Base-by-base conservation (phyloP, 2,888 invertebrate genomes). In the Keiferia lycopersicella region DNA sequence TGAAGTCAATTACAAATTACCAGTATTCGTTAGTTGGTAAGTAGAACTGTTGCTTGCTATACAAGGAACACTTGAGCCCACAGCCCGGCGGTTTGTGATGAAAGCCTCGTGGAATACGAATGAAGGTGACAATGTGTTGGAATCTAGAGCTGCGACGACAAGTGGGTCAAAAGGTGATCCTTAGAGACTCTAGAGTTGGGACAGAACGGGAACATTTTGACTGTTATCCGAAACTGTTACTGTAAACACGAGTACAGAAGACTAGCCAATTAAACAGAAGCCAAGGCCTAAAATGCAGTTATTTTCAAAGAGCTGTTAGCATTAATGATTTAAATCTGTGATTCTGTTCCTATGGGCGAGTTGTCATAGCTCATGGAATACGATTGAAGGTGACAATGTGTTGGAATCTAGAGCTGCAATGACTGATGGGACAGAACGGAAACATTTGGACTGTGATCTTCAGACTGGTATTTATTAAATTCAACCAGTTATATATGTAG, bases 141-240 rank as follows among this genome's bases (percentile, higher is more conserved):
- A 84, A 86, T 88, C 85, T 82, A 83, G 78, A 81, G 78, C 69
- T 73, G 77, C 75, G 75, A 51, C 75, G 75, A 59, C 86, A 89
- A 88, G 80, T 90, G 80, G 91, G 90, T 90, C 90, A 89, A 88
- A 90, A 88, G 89, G 90, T 90, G 89, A 89, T 80, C 77, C 81
- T 81, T 26, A 26, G 20, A 34, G 7, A 14, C 56, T 16, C 56
- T 56, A 56, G 56, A 34, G 56, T 34, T 56, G 56, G 6, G n/a
- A 34, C 11, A 53, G 0, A 12, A 50, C 16, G 11, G 22, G 50
- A 20, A 20, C 6, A 50, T 22, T 12, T 22, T 50, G 20, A 45
- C 50, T 48, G 48, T 48, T n/a, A 18, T 48, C 18, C 16, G 2
- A 48, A 45, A 1, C 16, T 2, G 16, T 4, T 18, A 50, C 8